These are phyloP conservation scores for Parnassius smintheus DNA, from an alignment of 2,888 invertebrate genomes.

Conservation along the genomic window DNA sequence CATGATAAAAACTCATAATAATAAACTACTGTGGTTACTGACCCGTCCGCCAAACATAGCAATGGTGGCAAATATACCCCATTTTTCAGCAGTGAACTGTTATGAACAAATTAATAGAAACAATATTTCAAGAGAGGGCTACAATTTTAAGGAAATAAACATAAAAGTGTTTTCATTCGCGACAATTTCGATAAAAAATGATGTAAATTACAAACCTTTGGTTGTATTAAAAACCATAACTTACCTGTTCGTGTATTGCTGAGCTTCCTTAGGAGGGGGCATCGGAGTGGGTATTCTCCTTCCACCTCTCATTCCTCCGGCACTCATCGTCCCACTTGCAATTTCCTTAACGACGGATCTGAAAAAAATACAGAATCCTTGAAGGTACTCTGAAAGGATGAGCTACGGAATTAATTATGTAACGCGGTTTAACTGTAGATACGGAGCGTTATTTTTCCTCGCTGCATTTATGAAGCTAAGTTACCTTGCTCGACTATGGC, in stretches of 20 bases:
- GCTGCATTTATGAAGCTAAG: slow-evolving; percentile 1
- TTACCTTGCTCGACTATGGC: not conserved
- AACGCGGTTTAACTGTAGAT: slow-evolving; percentile 8
- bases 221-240: slow-evolving; percentile 20
- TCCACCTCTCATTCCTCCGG: slow-evolving; percentile 56
- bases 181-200: not conserved
- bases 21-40: no score
- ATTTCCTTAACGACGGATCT: slow-evolving; percentile 39
- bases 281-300: slow-evolving; percentile 72
- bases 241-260: slow-evolving; percentile 44
- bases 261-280: slow-evolving; percentile 62
- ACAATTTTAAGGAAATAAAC: not conserved
- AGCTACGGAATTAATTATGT: slow-evolving; percentile 21
- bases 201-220: not conserved
- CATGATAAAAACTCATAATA: no score
- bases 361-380: slow-evolving; percentile 20
- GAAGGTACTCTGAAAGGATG: slow-evolving; percentile 16
- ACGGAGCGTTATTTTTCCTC: not conserved
- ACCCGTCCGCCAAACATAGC: no score
- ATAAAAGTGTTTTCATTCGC: not conserved
- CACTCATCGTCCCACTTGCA: slow-evolving; percentile 54
- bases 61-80: no score
- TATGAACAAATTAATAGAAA: no score
- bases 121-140: no score
- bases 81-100: no score